Percentiles rank a stretch among this genome's conserved stretches.
These are phyloP conservation scores for Uria aalge DNA, from an alignment of 2,113 vertebrate genomes.

Conservation along the genomic window DNA sequence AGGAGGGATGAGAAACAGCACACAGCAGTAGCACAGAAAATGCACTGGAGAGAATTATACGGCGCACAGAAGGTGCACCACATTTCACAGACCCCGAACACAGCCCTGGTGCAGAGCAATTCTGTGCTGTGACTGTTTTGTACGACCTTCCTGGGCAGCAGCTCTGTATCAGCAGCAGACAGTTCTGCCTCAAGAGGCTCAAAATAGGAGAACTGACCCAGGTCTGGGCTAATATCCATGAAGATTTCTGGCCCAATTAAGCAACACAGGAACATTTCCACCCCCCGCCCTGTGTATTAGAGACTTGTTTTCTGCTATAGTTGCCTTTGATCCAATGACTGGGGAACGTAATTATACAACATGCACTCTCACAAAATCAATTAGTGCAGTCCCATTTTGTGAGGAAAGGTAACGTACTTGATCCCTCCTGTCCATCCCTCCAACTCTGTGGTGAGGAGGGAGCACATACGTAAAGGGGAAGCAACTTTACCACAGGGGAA, in stretches of 20 bases:
- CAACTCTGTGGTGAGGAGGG: neutral
- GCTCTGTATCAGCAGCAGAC: neutral
- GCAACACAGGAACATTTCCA: neutral
- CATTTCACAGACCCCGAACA: neutral
- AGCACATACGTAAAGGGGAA: neutral
- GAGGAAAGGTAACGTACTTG: neutral
- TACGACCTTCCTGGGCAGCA: neutral
- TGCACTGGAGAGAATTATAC: neutral
- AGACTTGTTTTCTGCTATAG: neutral
- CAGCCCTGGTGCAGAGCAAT: neutral
- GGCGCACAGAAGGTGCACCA: rapidly evolving
- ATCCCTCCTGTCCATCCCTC: neutral
- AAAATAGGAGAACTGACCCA: neutral
- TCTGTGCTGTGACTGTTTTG: neutral
- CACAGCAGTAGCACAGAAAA: neutral
- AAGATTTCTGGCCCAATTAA: neutral
- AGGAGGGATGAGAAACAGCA: neutral
- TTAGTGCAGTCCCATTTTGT: neutral
- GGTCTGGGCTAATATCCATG: neutral
- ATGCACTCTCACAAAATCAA: neutral
- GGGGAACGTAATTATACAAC: neutral
- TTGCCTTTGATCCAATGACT: neutral
- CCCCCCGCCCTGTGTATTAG: too few relatives aligned
- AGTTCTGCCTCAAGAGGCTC: neutral
- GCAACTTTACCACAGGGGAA: neutral